Evolutionary conservation across 1,140 invertebrate species (phyloP).

Genomic region (Pseudobourletiella spinata): DNA sequence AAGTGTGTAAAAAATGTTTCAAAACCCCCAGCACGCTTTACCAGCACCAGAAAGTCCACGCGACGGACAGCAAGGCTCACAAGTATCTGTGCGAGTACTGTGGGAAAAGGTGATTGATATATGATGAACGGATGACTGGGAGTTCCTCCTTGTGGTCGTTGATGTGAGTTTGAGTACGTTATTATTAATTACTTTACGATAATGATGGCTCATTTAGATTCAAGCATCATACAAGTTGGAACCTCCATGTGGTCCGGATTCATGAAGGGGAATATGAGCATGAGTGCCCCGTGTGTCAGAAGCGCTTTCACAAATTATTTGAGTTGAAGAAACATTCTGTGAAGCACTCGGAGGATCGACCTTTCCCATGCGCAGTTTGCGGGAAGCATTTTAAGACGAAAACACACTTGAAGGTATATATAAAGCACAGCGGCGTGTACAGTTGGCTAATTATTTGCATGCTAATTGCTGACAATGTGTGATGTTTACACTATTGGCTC

Average conservation of each 20-base stretch:
- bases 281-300: conserved; percentile 18
- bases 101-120: conserved; percentile 25
- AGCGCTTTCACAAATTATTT: conserved; percentile 22
- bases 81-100: conserved; percentile 27
- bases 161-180: too few species aligned
- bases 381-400: conserved; percentile 21
- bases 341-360: conserved; percentile 29
- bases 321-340: conserved; percentile 31
- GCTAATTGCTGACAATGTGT: not conserved
- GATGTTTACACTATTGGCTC: too few species aligned
- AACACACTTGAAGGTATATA: conserved; percentile 20
- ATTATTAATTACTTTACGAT: too few species aligned
- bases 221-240: conserved; percentile 26
- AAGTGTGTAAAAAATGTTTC: conserved; percentile 19
- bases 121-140: too few species aligned
- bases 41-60: conserved; percentile 25
- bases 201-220: too few species aligned
- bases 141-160: too few species aligned
- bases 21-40: conserved; percentile 23
- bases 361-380: conserved; percentile 16
- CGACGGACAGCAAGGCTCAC: conserved; percentile 20
- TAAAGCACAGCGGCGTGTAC: not conserved
- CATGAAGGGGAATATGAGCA: conserved; percentile 27
- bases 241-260: conserved; percentile 23
- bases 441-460: not conserved